Conservation (phyloP, 2,113 vertebrate species). For the Triplophysa dalaica region DNA sequence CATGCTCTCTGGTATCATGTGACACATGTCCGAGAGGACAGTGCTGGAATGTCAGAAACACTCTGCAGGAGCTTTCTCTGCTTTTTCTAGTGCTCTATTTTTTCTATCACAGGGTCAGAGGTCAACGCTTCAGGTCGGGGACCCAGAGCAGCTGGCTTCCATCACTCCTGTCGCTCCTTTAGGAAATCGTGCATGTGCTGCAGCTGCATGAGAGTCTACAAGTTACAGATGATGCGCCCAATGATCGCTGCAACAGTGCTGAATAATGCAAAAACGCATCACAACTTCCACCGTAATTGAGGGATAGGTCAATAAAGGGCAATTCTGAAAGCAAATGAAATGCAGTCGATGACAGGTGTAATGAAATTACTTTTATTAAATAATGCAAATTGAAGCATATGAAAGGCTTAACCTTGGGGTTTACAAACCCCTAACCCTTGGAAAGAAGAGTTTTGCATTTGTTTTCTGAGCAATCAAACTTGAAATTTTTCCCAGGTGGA, state of each 20-base stretch:
- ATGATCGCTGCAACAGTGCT: not conserved
- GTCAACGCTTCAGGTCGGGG: slow-evolving; percentile 60
- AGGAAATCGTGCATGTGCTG: slow-evolving; percentile 36
- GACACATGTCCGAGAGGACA: slow-evolving; percentile 69
- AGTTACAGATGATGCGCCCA: slow-evolving; percentile 51
- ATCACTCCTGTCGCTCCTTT: slow-evolving; percentile 49
- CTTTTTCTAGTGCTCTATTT: slow-evolving; percentile 47
- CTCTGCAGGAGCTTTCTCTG: slow-evolving; percentile 68
- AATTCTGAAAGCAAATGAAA: no score
- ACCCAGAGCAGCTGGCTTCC: slow-evolving; percentile 63
- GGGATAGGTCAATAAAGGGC: no score
- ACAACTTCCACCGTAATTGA: not conserved
- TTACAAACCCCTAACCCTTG: no score
- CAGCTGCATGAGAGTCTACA: slow-evolving; percentile 31
- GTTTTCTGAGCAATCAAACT: no score
- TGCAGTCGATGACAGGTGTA: no score
- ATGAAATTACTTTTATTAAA: no score
- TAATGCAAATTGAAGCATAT: no score
- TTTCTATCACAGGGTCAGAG: slow-evolving; percentile 56
- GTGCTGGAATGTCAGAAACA: slow-evolving; percentile 73
- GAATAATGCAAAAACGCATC: slow-evolving; percentile 11
- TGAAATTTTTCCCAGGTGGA: no score
- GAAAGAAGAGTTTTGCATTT: no score
- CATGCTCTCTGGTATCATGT: slow-evolving; percentile 65
- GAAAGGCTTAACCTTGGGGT: no score